Evolutionary conservation across 1,140 invertebrate genomes (phyloP), one percentile per base, ranked within the genome.

Genomic region (Olivierus martensii): DNA sequence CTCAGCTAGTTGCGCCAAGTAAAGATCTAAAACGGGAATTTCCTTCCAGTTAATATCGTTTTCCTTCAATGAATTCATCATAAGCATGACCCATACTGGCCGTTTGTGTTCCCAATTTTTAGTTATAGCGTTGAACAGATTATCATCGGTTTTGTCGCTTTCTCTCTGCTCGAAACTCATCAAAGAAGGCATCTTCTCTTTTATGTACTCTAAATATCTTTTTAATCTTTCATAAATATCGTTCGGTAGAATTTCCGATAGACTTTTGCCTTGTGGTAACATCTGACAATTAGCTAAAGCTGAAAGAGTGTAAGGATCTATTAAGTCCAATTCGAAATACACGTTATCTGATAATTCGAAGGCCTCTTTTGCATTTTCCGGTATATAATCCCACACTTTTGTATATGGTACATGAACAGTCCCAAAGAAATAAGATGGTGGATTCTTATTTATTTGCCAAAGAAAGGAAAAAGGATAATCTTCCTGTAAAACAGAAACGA

Each of bases 321-420:
- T 74, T 4, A 77, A 62, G 61, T 77, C 76, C 45, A 78, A 64
- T 60, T 78, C 76, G 59, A 77, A 77, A 62, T 72, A 71, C 14
- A 77, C 68, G 43, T 67, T 67, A 51, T 74, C 69, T 11, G 70
- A 62, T 41, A 66, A 59, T 18, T 64, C 58, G 60, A 77, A 77
- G 17, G 75, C 75, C 35, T 65, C 47, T 61, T 76, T 77, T 51
- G 69, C 70, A 54, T 73, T 74, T 45, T 69, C 60, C 17, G 75
- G 73, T 28, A 28, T 28, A 2, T 28, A 28, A 55, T 75, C 67
- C 75, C 76, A 78, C 9, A 78, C 76, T 49, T 68, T 63, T 0
- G 72, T 74, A 61, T 77, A 78, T 1, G 76, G 75, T 22, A 78
- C 76, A 63, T 78, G 76, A 56, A 78, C 77, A 34, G 76, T 77